Conservation (phyloP, 2,797 vertebrate species). For the Ateles fusciceps region DNA sequence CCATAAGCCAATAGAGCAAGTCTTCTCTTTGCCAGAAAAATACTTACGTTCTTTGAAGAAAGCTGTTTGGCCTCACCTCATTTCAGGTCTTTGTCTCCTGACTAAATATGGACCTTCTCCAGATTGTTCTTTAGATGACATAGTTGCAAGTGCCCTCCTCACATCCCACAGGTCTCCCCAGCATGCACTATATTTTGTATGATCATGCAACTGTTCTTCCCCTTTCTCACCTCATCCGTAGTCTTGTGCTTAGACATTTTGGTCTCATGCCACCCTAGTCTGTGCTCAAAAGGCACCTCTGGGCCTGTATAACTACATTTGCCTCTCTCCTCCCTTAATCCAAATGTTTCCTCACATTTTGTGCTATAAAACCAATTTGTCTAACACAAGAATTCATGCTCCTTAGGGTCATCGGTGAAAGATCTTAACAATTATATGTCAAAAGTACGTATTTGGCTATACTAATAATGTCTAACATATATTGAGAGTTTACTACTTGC, state of each 20-base stretch:
- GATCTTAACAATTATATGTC: neutral
- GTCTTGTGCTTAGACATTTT: too few species aligned
- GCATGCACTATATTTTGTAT: accelerated
- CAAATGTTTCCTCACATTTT: neutral
- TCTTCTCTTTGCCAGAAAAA: neutral
- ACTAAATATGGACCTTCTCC: neutral
- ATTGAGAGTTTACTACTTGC: too few species aligned
- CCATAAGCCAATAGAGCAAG: neutral
- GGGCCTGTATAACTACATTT: neutral
- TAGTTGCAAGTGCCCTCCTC: neutral
- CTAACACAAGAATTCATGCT: neutral
- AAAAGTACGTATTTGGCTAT: neutral
- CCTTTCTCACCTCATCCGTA: too few species aligned
- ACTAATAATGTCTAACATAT: neutral
- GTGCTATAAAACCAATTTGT: neutral
- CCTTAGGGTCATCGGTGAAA: neutral
- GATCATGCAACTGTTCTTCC: neutral
- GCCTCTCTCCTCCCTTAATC: neutral
- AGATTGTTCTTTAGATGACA: neutral
- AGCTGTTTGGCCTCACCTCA: neutral
- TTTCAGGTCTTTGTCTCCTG: neutral
- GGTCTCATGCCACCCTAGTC: neutral
- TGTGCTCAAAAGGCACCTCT: too few species aligned
- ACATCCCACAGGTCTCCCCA: neutral
- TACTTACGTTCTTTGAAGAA: neutral